These are phyloP conservation scores for Watsonalla binaria DNA, from an alignment of 2,888 invertebrate species.

Conservation along the genomic window DNA sequence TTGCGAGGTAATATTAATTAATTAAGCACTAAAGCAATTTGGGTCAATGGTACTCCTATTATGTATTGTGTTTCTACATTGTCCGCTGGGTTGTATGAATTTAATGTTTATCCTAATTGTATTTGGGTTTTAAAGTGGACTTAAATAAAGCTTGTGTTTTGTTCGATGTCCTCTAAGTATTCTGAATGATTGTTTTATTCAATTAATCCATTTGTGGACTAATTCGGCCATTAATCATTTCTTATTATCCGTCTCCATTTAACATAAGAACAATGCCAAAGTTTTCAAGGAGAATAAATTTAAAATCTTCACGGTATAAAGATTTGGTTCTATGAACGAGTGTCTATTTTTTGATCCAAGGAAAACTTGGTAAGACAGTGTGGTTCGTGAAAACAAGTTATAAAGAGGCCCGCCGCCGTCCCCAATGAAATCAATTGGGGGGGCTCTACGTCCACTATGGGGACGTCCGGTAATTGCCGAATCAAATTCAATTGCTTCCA, in stretches of 20 bases:
- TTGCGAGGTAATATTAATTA: conserved; percentile 24
- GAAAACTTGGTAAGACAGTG: background rate
- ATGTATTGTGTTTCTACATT: conserved; percentile 12
- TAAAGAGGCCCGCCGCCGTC: conserved; percentile 12
- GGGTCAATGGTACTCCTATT: conserved; percentile 28
- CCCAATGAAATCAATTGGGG: conserved; percentile 6
- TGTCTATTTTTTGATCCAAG: too few species aligned
- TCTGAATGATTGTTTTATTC: background rate
- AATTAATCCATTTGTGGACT: background rate
- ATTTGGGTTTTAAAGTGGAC: background rate
- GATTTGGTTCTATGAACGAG: background rate
- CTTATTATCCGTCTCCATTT: background rate
- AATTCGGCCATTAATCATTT: background rate
- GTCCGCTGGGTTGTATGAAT: background rate
- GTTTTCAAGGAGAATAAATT: too few species aligned
- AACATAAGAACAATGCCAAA: too few species aligned
- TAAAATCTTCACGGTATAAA: too few species aligned
- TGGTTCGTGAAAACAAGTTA: conserved; percentile 10
- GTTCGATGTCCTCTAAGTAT: background rate
- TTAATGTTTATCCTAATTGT: background rate
- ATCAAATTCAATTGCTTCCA: conserved; percentile 41
- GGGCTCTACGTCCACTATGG: conserved; percentile 26
- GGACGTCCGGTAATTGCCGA: conserved; percentile 37
- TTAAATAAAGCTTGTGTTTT: background rate
- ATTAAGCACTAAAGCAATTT: conserved; percentile 18